Evolutionary conservation across 2,888 invertebrate species (phyloP), one percentile per base, ranked within the genome.

Genomic region (Xestia sexstrigata): DNA sequence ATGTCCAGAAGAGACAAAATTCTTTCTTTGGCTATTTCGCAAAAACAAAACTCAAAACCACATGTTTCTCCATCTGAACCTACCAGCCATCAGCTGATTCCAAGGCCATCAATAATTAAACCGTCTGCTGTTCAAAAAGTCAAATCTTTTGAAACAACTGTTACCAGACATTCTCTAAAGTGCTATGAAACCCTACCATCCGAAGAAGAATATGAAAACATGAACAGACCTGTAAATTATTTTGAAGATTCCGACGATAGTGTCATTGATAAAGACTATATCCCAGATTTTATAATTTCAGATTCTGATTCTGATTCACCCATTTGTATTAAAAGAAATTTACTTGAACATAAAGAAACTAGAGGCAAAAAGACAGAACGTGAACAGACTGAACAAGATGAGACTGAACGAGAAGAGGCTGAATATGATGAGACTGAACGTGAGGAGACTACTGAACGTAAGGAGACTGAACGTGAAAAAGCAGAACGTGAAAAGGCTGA

Each of bases 1-100:
- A 68, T 69, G 68, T 69, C 35, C 52, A 69, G 68, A 52, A 52
- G 68, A 39, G 68, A 52, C 52, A 55, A 42, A 17, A 68, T 52
- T 30, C 13, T 52, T 35, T 68, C 15, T 69, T 42, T 55, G 55
- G 55, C 69, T 70, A 26, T 66, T 17, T 45, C 49, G 49, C 68
- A 9, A 49, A 49, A 49, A 4, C 49, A 68, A 68, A 68, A 67
- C 67, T 7, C n/a, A 65, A 65, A 42, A 65, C 1, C 39, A 65
- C 39, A 42, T 39, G 65, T 65, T 65, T 8, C 30, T 67, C 9
- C 49, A 52, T 1, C 8, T 52, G 52, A 60, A 70, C 20, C 67
- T 23, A 67, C 47, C 47, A 67, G 20, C 67, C 67, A 67, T 1
- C 67, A 67, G 67, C 7, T 67, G 67, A 67, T 67, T 67, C 47